A percentile compares a stretch with the other conserved stretches of the same genome.
Evolutionary conservation across 2,888 invertebrate genomes (phyloP).

Genomic region (Troides helena): DNA sequence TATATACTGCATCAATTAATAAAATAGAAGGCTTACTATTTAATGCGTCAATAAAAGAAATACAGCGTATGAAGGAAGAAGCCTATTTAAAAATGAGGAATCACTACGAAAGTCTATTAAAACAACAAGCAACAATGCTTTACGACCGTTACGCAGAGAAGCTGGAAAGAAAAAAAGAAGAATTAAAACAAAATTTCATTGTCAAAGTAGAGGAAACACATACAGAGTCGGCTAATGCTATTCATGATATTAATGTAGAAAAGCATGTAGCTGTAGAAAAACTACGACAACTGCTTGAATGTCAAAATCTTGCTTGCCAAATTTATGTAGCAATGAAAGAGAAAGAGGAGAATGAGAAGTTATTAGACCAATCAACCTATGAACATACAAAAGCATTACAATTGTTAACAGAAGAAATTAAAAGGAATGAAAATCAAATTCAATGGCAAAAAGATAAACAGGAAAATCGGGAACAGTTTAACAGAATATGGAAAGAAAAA

Average conservation of each 20-base stretch:
- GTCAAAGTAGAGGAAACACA: slow-evolving; percentile 44
- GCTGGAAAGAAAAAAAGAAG: slow-evolving; percentile 48
- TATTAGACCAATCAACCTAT: slow-evolving; percentile 46
- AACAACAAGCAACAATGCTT: slow-evolving; percentile 56
- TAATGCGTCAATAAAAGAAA: slow-evolving; percentile 52
- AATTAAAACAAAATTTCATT: slow-evolving; percentile 53
- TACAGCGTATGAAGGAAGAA: slow-evolving; percentile 46
- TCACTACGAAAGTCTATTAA: slow-evolving; percentile 46
- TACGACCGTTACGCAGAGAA: slow-evolving; percentile 54
- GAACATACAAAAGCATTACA: slow-evolving; percentile 56
- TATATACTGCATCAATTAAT: slow-evolving; percentile 53
- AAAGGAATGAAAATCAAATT: slow-evolving; percentile 55
- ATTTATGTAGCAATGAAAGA: slow-evolving; percentile 71
- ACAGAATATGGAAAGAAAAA: slow-evolving; percentile 61
- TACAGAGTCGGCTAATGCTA: slow-evolving; percentile 37
- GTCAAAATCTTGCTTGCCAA: slow-evolving; percentile 69
- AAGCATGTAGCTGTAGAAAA: slow-evolving; percentile 65
- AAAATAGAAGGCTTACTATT: slow-evolving; percentile 57
- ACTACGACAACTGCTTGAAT: slow-evolving; percentile 54
- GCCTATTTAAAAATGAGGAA: slow-evolving; percentile 50
- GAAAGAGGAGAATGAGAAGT: slow-evolving; percentile 54
- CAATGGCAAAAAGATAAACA: slow-evolving; percentile 50
- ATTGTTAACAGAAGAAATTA: slow-evolving; percentile 46
- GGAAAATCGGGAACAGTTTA: slow-evolving; percentile 47
- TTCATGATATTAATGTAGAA: slow-evolving; percentile 64